phyloP scores from a whole-genome alignment of 2,797 vertebrate genomes.

The Cichlasoma orientale region DNA sequence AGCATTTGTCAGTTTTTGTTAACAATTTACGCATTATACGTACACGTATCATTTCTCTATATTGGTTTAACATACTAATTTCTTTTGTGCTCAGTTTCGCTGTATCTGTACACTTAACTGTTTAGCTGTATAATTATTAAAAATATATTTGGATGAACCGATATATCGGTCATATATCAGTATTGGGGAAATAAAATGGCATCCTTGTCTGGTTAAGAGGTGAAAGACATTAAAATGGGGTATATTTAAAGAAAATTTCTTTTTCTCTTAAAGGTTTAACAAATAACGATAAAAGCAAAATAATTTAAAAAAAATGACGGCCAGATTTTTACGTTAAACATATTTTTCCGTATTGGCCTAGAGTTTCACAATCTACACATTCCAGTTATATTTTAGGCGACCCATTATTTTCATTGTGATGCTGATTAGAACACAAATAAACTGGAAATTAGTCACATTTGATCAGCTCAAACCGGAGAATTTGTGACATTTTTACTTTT shows the following conservation, averaged over 20 bases:
- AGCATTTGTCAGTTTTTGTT: neutral
- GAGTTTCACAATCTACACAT: neutral
- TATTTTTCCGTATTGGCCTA: neutral
- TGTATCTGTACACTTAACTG: neutral
- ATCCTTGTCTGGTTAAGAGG: neutral
- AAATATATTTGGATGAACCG: neutral
- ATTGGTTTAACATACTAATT: neutral
- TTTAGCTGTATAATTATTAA: neutral
- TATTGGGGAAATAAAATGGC: neutral
- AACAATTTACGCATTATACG: neutral
- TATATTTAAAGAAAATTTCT: neutral
- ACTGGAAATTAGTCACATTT: neutral
- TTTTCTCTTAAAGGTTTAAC: neutral
- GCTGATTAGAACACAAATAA: neutral
- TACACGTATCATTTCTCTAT: neutral
- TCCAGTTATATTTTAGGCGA: neutral
- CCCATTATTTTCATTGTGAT: neutral
- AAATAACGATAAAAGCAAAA: neutral
- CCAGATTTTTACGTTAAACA: neutral
- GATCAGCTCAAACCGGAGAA: neutral
- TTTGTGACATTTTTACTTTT: neutral
- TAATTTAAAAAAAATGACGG: neutral
- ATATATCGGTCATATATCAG: neutral
- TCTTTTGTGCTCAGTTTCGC: neutral
- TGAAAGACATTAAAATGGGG: neutral